Conservation (phyloP, 2,888 invertebrate species). For the Stegana nigrithorax region DNA sequence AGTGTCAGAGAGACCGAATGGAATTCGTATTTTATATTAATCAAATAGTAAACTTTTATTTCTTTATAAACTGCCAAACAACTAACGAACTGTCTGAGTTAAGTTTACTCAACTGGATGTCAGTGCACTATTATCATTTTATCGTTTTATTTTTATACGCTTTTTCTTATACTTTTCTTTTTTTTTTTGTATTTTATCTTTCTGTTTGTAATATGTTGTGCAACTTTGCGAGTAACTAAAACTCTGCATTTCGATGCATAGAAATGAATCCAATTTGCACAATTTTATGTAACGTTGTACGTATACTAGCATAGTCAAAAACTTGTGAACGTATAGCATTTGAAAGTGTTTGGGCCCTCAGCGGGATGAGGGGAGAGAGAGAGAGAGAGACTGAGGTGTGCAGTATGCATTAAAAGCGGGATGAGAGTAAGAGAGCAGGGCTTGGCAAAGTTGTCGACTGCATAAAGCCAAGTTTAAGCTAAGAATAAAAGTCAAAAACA, state of each 20-base stretch:
- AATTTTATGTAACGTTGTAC: constrained; percentile 60
- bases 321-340: constrained; percentile 43
- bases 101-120: not conserved
- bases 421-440: too few species aligned
- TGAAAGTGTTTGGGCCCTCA: constrained; percentile 55
- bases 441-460: constrained; percentile 5
- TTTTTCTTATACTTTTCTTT: not conserved
- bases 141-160: too few species aligned
- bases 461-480: not conserved
- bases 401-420: too few species aligned
- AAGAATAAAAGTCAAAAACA: not conserved
- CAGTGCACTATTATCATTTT: too few species aligned
- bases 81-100: not conserved
- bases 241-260: constrained; percentile 61
- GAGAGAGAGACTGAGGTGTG: constrained; percentile 25
- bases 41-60: constrained; percentile 52
- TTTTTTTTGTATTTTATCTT: too few species aligned
- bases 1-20: constrained; percentile 8
- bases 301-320: too few species aligned
- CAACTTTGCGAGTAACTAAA: constrained; percentile 10
- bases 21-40: constrained; percentile 48
- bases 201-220: not conserved
- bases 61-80: constrained; percentile 5
- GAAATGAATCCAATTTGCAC: constrained; percentile 62
- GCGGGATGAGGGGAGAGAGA: constrained; percentile 22